Evolutionary conservation across 2,888 invertebrate genomes (phyloP), one percentile per base, ranked within the genome.

Genomic region (Cacoxenus indagator): DNA sequence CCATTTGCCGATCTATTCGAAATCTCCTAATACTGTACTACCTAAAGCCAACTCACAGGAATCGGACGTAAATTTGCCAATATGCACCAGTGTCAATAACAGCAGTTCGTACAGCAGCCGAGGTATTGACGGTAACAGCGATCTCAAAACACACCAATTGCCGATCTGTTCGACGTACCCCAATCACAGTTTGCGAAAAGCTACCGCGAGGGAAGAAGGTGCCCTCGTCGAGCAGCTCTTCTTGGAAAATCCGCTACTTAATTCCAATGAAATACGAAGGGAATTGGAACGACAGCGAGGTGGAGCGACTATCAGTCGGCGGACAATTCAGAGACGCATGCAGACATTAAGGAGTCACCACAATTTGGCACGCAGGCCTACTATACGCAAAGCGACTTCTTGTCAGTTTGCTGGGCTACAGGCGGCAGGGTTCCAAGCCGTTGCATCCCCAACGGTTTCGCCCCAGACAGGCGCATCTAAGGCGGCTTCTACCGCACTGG

Each of bases 261-360:
- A 78, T 0, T 82, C 79, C 6, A 71, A 76, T 17, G 80, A 80
- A 64, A 73, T 80, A 8, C 82, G 83, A 64, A 75, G 75, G 0
- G 73, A 72, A 27, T 70, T 79, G 1, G 22, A 65, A 1, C 8
- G 6, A 6, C 73, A 37, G 4, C 76, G 83, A 24, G 78, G 74
- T n/a, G n/a, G n/a, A n/a, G n/a, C n/a, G n/a, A n/a, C n/a, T 1
- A 76, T 83, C 0, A 80, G 82, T 9, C 75, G 78, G 1, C 75
- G 79, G 26, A 80, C 82, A 0, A 64, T 80, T 6, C 79, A 80
- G 26, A 71, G 83, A 1, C 75, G 83, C 31, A 83, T 80, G 11
- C 76, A 78, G 45, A 75, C 79, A 65, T 76, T 82, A 1, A 71
- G 67, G n/a, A 29, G 72, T 0, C 69, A 67, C 8, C 59, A 46